phyloP scores from a whole-genome alignment of 1,140 invertebrate species.

The Gryllus bimaculatus region DNA sequence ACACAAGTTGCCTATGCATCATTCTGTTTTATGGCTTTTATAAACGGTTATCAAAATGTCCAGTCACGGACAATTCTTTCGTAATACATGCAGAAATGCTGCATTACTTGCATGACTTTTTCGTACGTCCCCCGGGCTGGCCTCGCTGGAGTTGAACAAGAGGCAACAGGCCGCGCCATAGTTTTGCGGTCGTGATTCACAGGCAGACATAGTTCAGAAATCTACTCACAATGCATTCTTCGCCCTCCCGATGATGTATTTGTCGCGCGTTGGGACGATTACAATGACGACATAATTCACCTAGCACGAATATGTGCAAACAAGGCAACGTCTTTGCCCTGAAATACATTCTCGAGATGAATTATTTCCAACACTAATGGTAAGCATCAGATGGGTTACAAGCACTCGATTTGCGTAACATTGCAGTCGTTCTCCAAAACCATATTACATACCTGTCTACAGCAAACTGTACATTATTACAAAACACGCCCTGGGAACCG shows the following conservation, averaged over 20 bases:
- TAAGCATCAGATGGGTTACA: neutral
- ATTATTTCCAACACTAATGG: neutral
- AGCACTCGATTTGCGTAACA: neutral
- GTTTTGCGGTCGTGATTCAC: neutral
- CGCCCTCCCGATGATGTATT: neutral
- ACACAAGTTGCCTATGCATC: neutral
- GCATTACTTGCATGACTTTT: neutral
- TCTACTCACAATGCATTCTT: neutral
- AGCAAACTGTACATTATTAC: too few species aligned
- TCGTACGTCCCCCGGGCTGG: neutral
- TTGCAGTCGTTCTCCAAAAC: neutral
- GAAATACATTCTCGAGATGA: neutral
- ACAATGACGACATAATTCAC: neutral
- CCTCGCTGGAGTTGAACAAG: neutral
- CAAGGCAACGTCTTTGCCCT: neutral
- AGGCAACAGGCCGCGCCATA: neutral
- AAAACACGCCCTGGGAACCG: too few species aligned
- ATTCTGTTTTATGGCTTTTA: slow-evolving; percentile 2
- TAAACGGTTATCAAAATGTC: slow-evolving; percentile 1
- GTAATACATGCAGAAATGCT: slow-evolving; percentile 1
- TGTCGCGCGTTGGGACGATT: neutral
- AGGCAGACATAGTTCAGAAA: neutral
- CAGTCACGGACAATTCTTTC: slow-evolving; percentile 1
- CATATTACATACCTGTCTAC: too few species aligned
- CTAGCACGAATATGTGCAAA: neutral